Conservation (phyloP, 2,888 invertebrate species). For the Spisula subtruncata region DNA sequence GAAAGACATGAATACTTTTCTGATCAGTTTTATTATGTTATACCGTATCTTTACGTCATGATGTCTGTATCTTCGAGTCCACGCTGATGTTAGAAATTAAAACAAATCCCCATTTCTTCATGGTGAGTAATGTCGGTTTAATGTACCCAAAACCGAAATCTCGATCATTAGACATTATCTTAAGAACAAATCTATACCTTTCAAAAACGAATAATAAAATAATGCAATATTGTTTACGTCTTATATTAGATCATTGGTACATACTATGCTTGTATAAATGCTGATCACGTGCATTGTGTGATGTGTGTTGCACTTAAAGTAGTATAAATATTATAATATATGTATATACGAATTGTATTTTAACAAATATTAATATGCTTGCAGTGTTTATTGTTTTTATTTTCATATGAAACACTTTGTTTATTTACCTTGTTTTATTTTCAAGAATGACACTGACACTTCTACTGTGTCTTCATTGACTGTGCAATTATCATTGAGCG, state of each 20-base stretch:
- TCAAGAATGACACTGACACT: background rate
- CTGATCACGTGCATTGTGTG: too few relatives aligned
- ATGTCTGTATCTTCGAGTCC: background rate
- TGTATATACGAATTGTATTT: too few relatives aligned
- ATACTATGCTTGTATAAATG: too few relatives aligned
- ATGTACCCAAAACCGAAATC: background rate
- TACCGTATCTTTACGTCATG: background rate
- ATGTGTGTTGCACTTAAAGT: too few relatives aligned
- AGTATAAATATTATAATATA: too few relatives aligned
- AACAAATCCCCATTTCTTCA: constrained; percentile 40
- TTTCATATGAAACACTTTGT: background rate
- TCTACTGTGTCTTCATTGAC: background rate
- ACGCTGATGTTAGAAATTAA: background rate
- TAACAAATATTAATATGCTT: too few relatives aligned
- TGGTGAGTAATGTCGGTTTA: background rate
- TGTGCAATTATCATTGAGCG: background rate
- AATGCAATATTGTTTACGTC: too few relatives aligned
- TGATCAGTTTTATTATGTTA: too few relatives aligned
- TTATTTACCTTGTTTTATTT: background rate
- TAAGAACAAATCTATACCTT: background rate
- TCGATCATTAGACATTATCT: background rate
- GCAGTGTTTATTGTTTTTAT: too few relatives aligned
- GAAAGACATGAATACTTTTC: too few relatives aligned
- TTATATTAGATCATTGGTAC: too few relatives aligned
- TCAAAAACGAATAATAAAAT: too few relatives aligned